These are phyloP conservation scores for Potamarius usumacintae DNA, from an alignment of 2,113 vertebrate genomes.

Conservation along the genomic window DNA sequence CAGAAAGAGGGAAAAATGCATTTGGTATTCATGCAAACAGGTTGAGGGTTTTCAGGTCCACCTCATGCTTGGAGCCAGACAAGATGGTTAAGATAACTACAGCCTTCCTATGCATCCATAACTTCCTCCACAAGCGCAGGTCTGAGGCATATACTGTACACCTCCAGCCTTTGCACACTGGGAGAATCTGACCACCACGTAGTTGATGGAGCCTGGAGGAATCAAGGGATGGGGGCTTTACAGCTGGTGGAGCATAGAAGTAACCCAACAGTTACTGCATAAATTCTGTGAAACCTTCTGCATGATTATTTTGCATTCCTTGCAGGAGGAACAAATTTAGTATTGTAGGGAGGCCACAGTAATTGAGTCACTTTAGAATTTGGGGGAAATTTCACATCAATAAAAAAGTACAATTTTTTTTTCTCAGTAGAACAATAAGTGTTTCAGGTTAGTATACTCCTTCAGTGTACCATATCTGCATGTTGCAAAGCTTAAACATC, in stretches of 20 bases:
- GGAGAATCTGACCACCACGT: conserved; percentile 35
- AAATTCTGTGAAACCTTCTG: no score
- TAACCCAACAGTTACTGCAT: neutral
- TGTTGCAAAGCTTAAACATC: no score
- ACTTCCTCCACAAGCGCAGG: conserved; percentile 29
- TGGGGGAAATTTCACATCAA: no score
- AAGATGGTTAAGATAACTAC: conserved; percentile 38
- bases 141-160: conserved; percentile 39
- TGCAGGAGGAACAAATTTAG: no score
- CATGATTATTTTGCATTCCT: no score
- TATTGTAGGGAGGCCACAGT: no score
- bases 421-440: no score
- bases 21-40: conserved; percentile 43
- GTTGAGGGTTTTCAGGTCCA: no score
- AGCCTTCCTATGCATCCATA: conserved; percentile 47
- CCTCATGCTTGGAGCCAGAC: neutral
- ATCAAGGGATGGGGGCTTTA: conserved; percentile 19
- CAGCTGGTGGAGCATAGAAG: neutral
- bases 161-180: neutral
- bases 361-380: no score
- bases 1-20: conserved; percentile 28
- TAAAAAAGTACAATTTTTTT: no score
- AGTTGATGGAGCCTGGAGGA: conserved; percentile 35
- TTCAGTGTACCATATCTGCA: no score
- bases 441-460: no score